Evolutionary conservation across 2,113 vertebrate genomes (phyloP).

Genomic region (Oreochromis spilurus): DNA sequence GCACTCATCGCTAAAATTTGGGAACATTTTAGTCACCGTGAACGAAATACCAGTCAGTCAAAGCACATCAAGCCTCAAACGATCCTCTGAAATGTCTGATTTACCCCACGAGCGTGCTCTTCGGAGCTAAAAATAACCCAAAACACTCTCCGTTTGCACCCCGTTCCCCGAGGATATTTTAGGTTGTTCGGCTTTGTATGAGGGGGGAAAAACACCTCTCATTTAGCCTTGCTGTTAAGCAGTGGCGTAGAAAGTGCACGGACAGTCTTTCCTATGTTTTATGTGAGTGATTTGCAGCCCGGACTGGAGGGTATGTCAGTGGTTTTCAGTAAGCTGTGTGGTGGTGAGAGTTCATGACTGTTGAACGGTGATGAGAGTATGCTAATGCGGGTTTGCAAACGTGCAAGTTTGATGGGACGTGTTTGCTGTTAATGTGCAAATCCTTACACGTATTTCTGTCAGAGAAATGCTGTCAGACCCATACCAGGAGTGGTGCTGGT

Average conservation of each 20-base stretch:
- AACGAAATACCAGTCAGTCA: not conserved
- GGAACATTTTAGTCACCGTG: not conserved
- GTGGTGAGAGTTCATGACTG: not conserved
- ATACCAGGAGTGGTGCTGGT: not conserved
- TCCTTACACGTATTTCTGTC: not conserved
- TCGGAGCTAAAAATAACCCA: constrained; percentile 39
- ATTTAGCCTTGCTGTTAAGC: not conserved
- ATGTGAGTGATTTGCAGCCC: not conserved
- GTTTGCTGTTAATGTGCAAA: not conserved
- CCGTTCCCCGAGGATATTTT: not conserved
- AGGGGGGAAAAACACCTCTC: not conserved
- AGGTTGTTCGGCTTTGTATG: not conserved
- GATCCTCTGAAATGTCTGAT: not conserved
- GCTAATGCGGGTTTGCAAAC: not conserved
- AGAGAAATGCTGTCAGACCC: not conserved
- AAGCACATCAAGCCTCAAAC: not conserved
- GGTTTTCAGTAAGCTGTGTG: not conserved
- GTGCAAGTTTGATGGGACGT: not conserved
- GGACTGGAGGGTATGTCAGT: not conserved
- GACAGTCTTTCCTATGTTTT: not conserved
- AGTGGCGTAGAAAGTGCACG: not conserved
- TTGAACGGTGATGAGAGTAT: not conserved
- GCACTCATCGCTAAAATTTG: not conserved
- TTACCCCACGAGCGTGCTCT: not conserved
- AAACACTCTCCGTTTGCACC: not conserved